Percentiles rank a stretch among this genome's conserved stretches.
phyloP scores from a whole-genome alignment of 2,113 vertebrate genomes.

The Conger conger region DNA sequence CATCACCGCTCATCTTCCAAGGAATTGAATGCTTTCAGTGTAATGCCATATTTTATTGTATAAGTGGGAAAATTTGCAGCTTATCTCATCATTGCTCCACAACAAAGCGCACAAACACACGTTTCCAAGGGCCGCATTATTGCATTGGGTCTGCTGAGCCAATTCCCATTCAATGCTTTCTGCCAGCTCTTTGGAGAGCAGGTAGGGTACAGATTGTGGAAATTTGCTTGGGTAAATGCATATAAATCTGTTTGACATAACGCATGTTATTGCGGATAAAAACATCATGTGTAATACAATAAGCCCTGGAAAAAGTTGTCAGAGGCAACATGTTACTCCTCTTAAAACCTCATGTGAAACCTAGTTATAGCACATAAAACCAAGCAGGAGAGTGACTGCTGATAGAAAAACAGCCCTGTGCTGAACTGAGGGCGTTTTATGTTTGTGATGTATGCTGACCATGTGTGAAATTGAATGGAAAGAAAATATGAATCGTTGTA shows the following conservation, averaged over 20 bases:
- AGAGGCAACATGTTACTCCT: not conserved
- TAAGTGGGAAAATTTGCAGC: not conserved
- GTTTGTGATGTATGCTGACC: conserved; percentile 11
- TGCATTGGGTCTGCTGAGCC: conserved; percentile 30
- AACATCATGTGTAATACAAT: conserved; percentile 8
- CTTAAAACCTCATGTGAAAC: conserved; percentile 21
- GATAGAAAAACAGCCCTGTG: not conserved
- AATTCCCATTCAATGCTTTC: not conserved
- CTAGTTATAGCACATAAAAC: not conserved
- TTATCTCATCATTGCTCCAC: not conserved
- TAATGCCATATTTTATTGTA: not conserved
- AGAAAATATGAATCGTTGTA: not conserved
- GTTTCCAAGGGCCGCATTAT: conserved; percentile 21
- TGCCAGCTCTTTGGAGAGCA: not conserved
- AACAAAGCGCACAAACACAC: not conserved
- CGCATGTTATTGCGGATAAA: conserved; percentile 21
- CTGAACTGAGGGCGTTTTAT: not conserved
- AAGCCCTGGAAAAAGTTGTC: not conserved
- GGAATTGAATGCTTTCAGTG: not conserved
- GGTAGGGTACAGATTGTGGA: not conserved
- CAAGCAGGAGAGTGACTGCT: not conserved
- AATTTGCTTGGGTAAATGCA: conserved; percentile 23
- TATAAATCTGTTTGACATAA: conserved; percentile 18
- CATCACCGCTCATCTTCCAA: not conserved
- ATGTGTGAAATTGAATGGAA: not conserved